These are phyloP conservation scores for Fragum whitleyi DNA, from an alignment of 2,888 invertebrate genomes.

Conservation along the genomic window DNA sequence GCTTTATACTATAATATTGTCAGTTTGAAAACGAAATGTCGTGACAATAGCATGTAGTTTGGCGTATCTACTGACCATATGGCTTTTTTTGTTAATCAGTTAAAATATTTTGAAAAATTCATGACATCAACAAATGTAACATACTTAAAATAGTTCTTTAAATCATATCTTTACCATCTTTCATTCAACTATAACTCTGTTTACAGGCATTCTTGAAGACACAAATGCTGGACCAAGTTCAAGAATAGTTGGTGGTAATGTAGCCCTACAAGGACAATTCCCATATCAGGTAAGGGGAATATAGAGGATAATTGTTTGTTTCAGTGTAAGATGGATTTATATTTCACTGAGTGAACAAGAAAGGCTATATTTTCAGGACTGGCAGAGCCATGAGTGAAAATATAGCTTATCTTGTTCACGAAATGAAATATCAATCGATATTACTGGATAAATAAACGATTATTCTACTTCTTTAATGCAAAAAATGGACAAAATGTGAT, in stretches of 20 bases:
- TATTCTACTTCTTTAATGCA: no score
- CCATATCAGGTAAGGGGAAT: slow-evolving; percentile 13
- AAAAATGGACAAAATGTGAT: no score
- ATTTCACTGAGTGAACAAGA: not conserved
- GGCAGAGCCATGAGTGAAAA: not conserved
- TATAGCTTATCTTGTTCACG: not conserved
- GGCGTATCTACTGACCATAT: no score
- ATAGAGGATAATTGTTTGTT: not conserved
- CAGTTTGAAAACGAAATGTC: no score
- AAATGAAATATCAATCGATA: not conserved
- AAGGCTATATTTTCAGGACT: not conserved
- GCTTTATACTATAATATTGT: no score
- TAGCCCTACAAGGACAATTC: slow-evolving; percentile 13
- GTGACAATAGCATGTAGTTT: no score
- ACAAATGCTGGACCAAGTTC: not conserved
- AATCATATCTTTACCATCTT: no score
- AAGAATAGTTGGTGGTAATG: slow-evolving; percentile 5
- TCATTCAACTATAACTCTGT: not conserved
- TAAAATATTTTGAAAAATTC: no score
- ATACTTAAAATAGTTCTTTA: no score
- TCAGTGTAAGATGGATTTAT: not conserved
- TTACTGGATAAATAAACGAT: no score
- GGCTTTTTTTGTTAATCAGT: no score
- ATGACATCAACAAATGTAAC: no score
- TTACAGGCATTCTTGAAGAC: slow-evolving; percentile 12